These are phyloP conservation scores for Hirtodrosophila confusa DNA, from an alignment of 2,888 invertebrate genomes.

Conservation along the genomic window DNA sequence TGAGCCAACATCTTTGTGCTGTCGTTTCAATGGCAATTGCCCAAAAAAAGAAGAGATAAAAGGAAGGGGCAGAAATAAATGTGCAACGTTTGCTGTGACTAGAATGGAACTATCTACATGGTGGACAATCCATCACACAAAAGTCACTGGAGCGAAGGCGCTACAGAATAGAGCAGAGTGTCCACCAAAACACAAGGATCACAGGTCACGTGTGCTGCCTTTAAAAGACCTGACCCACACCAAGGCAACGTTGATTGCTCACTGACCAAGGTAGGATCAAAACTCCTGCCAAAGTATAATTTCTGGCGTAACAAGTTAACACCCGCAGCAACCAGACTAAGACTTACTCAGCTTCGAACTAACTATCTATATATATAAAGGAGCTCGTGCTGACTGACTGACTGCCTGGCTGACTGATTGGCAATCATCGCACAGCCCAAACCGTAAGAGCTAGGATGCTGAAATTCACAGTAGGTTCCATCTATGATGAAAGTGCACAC, in stretches of 20 bases:
- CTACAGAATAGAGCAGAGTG: slow-evolving; percentile 9
- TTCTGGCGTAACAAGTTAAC: slow-evolving; percentile 51
- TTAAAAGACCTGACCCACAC: slow-evolving; percentile 4
- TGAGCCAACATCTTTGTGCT: slow-evolving; percentile 27
- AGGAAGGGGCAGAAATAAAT: slow-evolving; percentile 13
- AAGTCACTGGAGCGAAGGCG: slow-evolving; percentile 26
- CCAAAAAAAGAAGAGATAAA: slow-evolving; percentile 30
- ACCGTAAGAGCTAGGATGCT: too few species aligned
- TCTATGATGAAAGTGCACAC: too few species aligned
- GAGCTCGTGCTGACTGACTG: too few species aligned
- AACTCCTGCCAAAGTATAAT: slow-evolving; percentile 35
- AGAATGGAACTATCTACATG: slow-evolving; percentile 16
- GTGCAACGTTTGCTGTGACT: slow-evolving; percentile 31
- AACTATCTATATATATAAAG: slow-evolving; percentile 24
- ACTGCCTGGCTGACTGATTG: too few species aligned
- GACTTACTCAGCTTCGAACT: slow-evolving; percentile 21
- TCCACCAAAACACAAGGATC: slow-evolving; percentile 18
- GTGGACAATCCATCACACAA: slow-evolving; percentile 34
- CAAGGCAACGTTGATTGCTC: slow-evolving; percentile 15
- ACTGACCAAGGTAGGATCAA: slow-evolving; percentile 11
- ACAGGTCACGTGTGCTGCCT: slow-evolving; percentile 35
- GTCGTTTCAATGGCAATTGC: slow-evolving; percentile 38
- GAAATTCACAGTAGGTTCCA: too few species aligned
- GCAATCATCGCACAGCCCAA: too few species aligned
- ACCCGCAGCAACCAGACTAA: slow-evolving; percentile 48